Evolutionary conservation across 2,888 invertebrate species (phyloP), one percentile per base, ranked within the genome.

Genomic region (Napeogenes inachia): DNA sequence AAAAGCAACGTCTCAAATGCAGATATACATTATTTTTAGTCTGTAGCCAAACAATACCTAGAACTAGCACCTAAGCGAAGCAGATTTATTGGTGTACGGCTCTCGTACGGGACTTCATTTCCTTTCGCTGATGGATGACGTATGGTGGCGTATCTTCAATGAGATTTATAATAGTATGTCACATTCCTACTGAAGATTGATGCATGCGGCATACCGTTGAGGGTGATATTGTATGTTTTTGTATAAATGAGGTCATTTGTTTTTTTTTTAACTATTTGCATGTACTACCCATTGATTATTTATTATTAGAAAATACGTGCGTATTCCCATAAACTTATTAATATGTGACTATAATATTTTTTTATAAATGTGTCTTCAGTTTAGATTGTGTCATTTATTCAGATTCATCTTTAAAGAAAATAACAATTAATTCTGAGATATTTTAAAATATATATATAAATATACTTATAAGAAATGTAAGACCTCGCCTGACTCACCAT

Each of bases 161-260:
- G 84, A 87, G 85, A 88, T 89, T 89, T 89, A 87, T 89, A 89
- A 88, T 89, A 79, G 84, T 71, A 71, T 84, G 88, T 89, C 89
- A 87, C 82, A 86, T 84, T 82, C 81, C 79, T 70, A 72, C 75
- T 71, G 74, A 72, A 74, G 74, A 74, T 73, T 73, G 74, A 74
- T 74, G 74, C 70, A 70, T 69, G 8, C 30, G 30, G 50, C 50
- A 50, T 50, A 30, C 50, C 50, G 50, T 21, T 30, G 6, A 50
- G 30, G 30, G 30, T 50, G 30, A 50, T 50, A 50, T 50, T 50
- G 5, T 50, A 50, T 50, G 30, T 50, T 50, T 50, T 50, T 21
- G 21, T 50, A 30, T 30, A 30, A 8, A 12, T 21, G 6, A 30
- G 10, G 30, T 50, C 8, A 50, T 50, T 50, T 30, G 12, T 21